These are phyloP conservation scores for Pocillopora verrucosa DNA, from an alignment of 64 coral and sea anemone species.

Conservation along the genomic window DNA sequence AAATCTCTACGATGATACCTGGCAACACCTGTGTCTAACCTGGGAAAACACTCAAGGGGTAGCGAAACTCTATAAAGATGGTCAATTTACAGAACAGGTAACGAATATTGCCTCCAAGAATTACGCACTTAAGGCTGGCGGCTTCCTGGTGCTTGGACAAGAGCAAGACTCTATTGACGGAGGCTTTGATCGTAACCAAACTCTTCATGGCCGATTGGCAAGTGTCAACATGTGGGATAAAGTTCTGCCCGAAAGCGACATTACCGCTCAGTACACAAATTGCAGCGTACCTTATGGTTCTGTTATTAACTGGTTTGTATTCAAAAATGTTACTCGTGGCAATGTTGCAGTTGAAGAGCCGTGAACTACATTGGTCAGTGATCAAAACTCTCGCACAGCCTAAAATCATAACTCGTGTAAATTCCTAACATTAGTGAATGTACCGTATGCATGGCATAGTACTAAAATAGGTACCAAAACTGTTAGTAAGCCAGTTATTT, in stretches of 20 bases:
- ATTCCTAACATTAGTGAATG: too few relatives aligned
- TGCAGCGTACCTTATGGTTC: neutral
- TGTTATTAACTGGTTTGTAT: neutral
- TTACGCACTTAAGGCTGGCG: too few relatives aligned
- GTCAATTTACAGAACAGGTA: too few relatives aligned
- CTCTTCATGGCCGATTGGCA: constrained; percentile 70
- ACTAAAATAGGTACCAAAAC: too few relatives aligned
- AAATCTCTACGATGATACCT: neutral
- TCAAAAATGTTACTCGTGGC: neutral
- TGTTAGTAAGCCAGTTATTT: too few relatives aligned
- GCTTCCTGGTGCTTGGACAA: neutral
- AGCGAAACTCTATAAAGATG: too few relatives aligned
- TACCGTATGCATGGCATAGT: too few relatives aligned
- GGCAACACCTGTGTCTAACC: constrained; percentile 3
- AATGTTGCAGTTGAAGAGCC: neutral
- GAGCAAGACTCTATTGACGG: constrained; percentile 78
- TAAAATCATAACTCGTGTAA: too few relatives aligned
- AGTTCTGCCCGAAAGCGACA: constrained; percentile 42
- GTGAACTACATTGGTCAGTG: neutral
- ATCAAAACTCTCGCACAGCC: too few relatives aligned
- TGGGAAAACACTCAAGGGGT: neutral
- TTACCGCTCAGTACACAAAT: constrained; percentile 12
- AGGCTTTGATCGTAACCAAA: constrained; percentile 66
- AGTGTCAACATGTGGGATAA: constrained; percentile 82
- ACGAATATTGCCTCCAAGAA: too few relatives aligned